Conservation (phyloP, 2,113 vertebrate species). For the Rhinopomastus cyanomelas region DNA sequence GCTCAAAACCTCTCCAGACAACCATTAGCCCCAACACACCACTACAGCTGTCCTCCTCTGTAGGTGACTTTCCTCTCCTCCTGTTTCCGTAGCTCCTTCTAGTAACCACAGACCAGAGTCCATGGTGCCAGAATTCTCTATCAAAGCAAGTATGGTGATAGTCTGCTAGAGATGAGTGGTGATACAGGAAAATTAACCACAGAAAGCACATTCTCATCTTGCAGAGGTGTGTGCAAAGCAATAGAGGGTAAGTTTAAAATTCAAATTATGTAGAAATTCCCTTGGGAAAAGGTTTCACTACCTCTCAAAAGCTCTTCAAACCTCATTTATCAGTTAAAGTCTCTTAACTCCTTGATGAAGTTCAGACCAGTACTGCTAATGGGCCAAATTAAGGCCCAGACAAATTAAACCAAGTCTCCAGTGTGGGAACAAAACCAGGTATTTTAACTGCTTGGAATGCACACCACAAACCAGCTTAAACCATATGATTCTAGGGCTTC, state of each 20-base stretch:
- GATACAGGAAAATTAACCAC: neutral
- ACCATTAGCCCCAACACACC: neutral
- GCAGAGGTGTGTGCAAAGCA: neutral
- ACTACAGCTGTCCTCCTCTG: neutral
- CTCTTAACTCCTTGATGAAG: neutral
- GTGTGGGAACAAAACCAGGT: neutral
- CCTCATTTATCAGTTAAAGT: neutral
- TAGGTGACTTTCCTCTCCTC: neutral
- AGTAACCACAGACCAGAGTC: neutral
- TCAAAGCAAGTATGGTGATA: neutral
- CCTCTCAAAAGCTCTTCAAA: neutral
- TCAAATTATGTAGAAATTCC: neutral
- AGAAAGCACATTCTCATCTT: neutral
- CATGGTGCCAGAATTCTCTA: neutral
- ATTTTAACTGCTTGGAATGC: neutral
- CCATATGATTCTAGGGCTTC: neutral
- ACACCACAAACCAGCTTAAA: neutral
- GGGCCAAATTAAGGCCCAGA: neutral
- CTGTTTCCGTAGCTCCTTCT: neutral
- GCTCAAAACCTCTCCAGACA: rapidly evolving
- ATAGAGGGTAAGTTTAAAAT: neutral
- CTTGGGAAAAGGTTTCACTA: neutral
- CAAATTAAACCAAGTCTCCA: neutral
- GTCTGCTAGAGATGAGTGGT: neutral
- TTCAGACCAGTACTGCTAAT: neutral